Base-by-base conservation (phyloP, 2,888 invertebrate genomes). In the Labia minor region DNA sequence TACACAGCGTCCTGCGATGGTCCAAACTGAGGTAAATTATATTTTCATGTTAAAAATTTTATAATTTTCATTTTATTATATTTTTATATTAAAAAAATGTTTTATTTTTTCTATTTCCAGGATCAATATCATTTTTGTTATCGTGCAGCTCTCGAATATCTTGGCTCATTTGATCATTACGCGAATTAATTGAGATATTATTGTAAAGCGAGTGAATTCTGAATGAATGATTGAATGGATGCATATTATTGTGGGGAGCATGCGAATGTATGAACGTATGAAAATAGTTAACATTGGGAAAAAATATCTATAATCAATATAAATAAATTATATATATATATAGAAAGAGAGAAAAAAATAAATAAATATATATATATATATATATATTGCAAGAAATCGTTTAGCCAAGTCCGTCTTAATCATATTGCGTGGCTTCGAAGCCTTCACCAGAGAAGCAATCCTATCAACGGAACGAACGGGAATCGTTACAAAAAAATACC, bases 121-220 rank as follows among this genome's bases (percentile, higher is more conserved):
- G 97, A 99, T 82, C 98, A 99, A 81, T 99, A 99, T 81, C 95
- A 98, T 80, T 99, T 99, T 83, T 97, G 98, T 82, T 99, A 99
- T 81, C 89, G 95, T 74, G 97, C 99, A 69, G 96, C 97, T 73
- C 84, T 98, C 78, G 99, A 99, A 78, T 99, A 98, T 81, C 85
- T 99, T 78, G 95, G 95, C 73, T 96, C 95, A 20, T 98, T 97
- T 80, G 96, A 97, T 81, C 95, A 97, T 80, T 93, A 93, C 81
- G 86, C 92, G 78, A 91, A 90, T 84, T 91, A 86, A 88, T 76
- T n/a, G 49, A 16, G 49, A 11, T 16, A 49, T 8, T 8, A 49
- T 16, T 49, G 16, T 49, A 49, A 49, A 49, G 26, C 26, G 33
- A 16, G 19, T 16, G 64, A 21, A 14, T n/a, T n/a, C n/a, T 26